Conservation (phyloP, 37 sponge, comb jelly and placozoan species). For the Amphimedon queenslandica region DNA sequence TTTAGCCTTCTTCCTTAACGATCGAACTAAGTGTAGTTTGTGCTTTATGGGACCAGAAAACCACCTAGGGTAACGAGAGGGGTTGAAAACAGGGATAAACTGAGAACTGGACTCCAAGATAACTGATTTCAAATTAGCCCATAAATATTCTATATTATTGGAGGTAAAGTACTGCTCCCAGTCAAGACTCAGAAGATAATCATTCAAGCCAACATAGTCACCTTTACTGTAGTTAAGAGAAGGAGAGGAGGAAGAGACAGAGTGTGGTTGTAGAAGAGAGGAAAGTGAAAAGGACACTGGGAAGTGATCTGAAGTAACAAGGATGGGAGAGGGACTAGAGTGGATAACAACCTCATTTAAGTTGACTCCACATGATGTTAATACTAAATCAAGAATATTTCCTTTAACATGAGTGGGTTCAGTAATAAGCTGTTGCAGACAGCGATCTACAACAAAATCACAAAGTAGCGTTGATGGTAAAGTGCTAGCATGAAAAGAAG, state of each 20-base stretch:
- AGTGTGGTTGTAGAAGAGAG: neutral
- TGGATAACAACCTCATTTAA: neutral
- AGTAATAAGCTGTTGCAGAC: conserved; percentile 23
- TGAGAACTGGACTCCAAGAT: too few species aligned
- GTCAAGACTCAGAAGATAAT: neutral
- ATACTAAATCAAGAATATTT: conserved; percentile 33
- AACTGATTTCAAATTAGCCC: neutral
- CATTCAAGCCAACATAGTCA: conserved; percentile 16
- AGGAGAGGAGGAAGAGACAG: neutral
- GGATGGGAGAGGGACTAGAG: neutral
- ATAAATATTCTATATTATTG: neutral
- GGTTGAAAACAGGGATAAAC: too few species aligned
- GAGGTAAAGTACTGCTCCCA: neutral
- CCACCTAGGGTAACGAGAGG: too few species aligned
- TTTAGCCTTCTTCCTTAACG: conserved; percentile 7
- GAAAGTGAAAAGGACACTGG: neutral
- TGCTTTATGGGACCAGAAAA: too few species aligned
- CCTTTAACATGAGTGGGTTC: conserved; percentile 31
- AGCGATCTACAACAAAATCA: conserved; percentile 23
- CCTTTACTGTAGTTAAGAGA: conserved; percentile 6
- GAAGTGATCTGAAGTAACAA: conserved; percentile 19
- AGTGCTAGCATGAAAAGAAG: conserved; percentile 1
- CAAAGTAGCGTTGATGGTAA: conserved; percentile 2
- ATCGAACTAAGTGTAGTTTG: neutral
- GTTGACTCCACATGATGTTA: too few species aligned